Percentiles rank a stretch among this genome's conserved stretches.
These are phyloP conservation scores for Calvadosia cruxmelitensis DNA, from an alignment of 30 jellyfish, hydroid and myxozoan species.

Conservation along the genomic window DNA sequence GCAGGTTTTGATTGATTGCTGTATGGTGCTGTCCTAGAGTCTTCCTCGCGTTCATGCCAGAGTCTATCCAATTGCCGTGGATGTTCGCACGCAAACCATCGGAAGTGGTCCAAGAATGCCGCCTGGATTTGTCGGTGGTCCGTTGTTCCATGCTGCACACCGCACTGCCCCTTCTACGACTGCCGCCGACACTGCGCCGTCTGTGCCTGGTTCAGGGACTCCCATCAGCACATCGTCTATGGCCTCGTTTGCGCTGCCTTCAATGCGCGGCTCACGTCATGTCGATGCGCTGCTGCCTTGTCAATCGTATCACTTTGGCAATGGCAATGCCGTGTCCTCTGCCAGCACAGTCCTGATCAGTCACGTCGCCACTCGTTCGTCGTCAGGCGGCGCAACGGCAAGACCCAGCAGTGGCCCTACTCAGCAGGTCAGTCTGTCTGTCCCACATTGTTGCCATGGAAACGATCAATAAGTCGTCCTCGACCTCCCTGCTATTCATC, in stretches of 20 bases:
- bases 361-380: too few relatives aligned
- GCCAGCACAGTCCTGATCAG: too few relatives aligned
- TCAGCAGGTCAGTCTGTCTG: too few relatives aligned
- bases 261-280: conserved; percentile 12
- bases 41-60: not conserved
- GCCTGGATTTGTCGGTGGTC: not conserved
- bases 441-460: too few relatives aligned
- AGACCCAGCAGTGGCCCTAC: too few relatives aligned
- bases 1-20: too few relatives aligned
- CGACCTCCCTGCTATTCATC: too few relatives aligned
- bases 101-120: not conserved
- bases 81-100: not conserved
- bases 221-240: not conserved
- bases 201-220: not conserved
- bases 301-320: conserved; percentile 94
- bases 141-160: not conserved
- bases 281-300: conserved; percentile 82
- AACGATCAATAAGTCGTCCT: too few relatives aligned
- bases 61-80: not conserved
- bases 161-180: not conserved
- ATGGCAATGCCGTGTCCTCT: too few relatives aligned
- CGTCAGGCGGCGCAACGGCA: too few relatives aligned
- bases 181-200: not conserved
- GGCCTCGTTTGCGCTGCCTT: conserved; percentile 9
- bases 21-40: too few relatives aligned